A percentile compares a stretch with the other conserved stretches of the same genome.
phyloP scores from a whole-genome alignment of 92 coral and sea anemone genomes.

The Galaxea fascicularis region DNA sequence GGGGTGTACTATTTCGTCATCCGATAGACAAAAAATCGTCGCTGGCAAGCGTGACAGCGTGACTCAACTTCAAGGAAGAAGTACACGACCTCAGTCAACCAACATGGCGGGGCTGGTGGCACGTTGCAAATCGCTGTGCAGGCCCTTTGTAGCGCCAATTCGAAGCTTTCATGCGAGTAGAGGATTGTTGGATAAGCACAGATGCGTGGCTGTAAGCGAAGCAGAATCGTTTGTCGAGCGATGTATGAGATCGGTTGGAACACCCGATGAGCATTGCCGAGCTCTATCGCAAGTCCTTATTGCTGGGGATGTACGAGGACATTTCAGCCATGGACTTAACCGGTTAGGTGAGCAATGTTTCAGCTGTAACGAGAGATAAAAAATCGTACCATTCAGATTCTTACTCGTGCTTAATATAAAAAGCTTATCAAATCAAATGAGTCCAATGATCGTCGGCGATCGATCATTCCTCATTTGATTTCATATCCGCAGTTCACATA shows the following conservation, averaged over 20 bases:
- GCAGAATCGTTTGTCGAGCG: slow-evolving; percentile 85
- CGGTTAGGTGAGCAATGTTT: slow-evolving; percentile 76
- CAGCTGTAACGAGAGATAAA: background rate
- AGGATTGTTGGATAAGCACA: slow-evolving; percentile 49
- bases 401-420: too few relatives aligned
- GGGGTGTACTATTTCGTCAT: too few relatives aligned
- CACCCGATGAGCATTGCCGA: slow-evolving; percentile 77
- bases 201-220: slow-evolving; percentile 76
- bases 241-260: slow-evolving; percentile 92
- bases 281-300: slow-evolving; percentile 86
- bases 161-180: slow-evolving; percentile 22
- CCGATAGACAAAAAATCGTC: too few relatives aligned
- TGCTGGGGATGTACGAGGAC: slow-evolving; percentile 93
- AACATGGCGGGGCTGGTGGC: slow-evolving; percentile 36
- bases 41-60: too few relatives aligned
- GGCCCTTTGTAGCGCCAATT: slow-evolving; percentile 3
- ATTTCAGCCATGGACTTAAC: slow-evolving; percentile 97
- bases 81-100: background rate
- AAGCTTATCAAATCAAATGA: too few relatives aligned
- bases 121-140: background rate
- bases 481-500: too few relatives aligned
- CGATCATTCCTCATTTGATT: too few relatives aligned
- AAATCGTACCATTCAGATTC: too few relatives aligned
- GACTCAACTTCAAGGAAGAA: too few relatives aligned
- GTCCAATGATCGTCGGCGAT: too few relatives aligned